Evolutionary conservation across 1,140 invertebrate genomes (phyloP).

Genomic region (Pseudobourletiella spinata): DNA sequence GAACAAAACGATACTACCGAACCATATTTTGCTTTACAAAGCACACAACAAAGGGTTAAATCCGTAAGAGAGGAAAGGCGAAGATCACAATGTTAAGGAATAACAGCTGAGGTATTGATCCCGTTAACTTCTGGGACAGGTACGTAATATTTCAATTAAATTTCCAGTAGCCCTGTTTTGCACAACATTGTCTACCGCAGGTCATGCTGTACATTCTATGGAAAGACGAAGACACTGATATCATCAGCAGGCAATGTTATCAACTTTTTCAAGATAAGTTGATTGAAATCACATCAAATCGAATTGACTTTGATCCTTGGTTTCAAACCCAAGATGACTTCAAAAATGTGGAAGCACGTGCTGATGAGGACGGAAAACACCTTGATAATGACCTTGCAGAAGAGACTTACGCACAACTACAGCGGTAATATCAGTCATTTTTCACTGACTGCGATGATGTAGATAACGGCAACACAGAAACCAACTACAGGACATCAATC

Average conservation of each 20-base stretch:
- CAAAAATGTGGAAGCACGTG: background rate
- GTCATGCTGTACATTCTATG: background rate
- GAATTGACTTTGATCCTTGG: background rate
- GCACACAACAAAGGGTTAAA: background rate
- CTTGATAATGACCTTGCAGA: background rate
- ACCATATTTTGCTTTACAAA: background rate
- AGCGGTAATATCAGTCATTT: background rate
- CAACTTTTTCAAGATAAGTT: background rate
- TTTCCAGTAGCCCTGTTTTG: too few species aligned
- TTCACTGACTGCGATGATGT: background rate
- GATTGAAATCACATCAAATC: background rate
- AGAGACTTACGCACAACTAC: too few species aligned
- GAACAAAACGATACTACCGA: background rate
- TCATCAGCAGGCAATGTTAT: background rate
- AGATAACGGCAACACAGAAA: background rate
- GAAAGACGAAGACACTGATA: background rate
- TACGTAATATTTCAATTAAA: too few species aligned
- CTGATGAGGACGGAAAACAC: background rate
- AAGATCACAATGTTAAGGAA: background rate
- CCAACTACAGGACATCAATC: background rate
- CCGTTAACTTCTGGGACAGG: background rate
- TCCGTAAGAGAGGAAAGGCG: background rate
- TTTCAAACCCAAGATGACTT: background rate
- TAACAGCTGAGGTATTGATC: background rate
- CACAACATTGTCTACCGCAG: too few species aligned